A percentile compares a stretch with the other conserved stretches of the same genome.
Evolutionary conservation across 2,888 invertebrate genomes (phyloP).

Genomic region (Acrocera orbiculus): DNA sequence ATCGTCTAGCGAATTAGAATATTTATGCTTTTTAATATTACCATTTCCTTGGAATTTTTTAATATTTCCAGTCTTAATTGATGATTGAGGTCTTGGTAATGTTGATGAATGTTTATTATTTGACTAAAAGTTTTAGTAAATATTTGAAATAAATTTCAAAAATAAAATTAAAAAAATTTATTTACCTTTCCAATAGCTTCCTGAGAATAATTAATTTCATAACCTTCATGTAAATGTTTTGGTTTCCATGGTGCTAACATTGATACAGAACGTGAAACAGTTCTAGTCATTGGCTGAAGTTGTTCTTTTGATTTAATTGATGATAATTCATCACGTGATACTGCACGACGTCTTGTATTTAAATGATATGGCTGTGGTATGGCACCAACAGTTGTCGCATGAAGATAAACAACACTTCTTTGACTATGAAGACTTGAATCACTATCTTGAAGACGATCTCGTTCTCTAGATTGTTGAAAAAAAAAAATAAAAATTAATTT

Average conservation of each 20-base stretch:
- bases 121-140: not conserved
- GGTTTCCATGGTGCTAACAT: slow-evolving; percentile 75
- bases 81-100: no score
- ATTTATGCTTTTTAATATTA: no score
- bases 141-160: not conserved
- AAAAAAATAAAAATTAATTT: not conserved
- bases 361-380: slow-evolving; percentile 57
- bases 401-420: slow-evolving; percentile 66
- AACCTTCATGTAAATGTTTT: slow-evolving; percentile 49
- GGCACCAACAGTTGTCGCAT: slow-evolving; percentile 75
- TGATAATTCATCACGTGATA: slow-evolving; percentile 59
- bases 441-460: slow-evolving; percentile 29
- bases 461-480: slow-evolving; percentile 18
- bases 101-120: no score
- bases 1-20: no score
- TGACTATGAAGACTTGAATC: slow-evolving; percentile 66
- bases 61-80: no score
- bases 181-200: slow-evolving; percentile 28
- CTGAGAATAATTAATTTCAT: slow-evolving; percentile 65
- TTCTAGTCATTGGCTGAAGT: slow-evolving; percentile 38
- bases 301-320: slow-evolving; percentile 29
- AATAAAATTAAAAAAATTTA: not conserved
- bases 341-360: slow-evolving; percentile 39
- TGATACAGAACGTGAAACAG: slow-evolving; percentile 62
- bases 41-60: no score